Percentiles rank a stretch among this genome's conserved stretches.
Conservation (phyloP, 2,113 vertebrate genomes). For the Eira barbara region DNA sequence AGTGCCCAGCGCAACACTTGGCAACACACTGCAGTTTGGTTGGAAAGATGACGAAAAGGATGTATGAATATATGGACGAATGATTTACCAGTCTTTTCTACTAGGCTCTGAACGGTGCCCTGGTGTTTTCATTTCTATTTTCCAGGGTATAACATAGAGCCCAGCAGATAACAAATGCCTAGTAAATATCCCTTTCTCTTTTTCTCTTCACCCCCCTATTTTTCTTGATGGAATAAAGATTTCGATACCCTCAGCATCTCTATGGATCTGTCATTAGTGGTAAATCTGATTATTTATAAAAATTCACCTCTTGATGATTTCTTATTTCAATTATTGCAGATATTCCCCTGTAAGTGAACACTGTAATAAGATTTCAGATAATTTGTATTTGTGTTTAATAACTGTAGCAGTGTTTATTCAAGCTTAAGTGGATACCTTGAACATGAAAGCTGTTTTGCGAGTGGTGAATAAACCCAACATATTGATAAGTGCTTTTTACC, state of each 20-base stretch:
- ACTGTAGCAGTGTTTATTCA: constrained; percentile 14
- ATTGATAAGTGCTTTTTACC: constrained; percentile 15
- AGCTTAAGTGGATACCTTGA: neutral
- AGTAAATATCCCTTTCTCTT: neutral
- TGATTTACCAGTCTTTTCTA: neutral
- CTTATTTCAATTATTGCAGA: neutral
- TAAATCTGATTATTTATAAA: constrained; percentile 39
- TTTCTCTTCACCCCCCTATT: neutral
- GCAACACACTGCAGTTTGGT: neutral
- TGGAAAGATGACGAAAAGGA: neutral
- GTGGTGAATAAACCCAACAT: constrained; percentile 34
- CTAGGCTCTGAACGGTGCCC: neutral
- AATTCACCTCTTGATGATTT: constrained; percentile 20
- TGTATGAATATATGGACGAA: neutral
- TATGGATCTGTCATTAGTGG: neutral
- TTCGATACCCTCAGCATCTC: neutral
- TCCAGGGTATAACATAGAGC: neutral
- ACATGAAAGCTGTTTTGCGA: constrained; percentile 6
- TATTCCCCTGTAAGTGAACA: neutral
- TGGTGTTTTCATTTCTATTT: neutral
- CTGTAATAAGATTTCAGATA: constrained; percentile 12
- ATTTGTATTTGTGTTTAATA: constrained; percentile 36
- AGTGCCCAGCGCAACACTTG: neutral
- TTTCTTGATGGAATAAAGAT: neutral
- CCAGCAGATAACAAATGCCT: neutral